These are phyloP conservation scores for Thalassarche chlororhynchos DNA, from an alignment of 2,113 vertebrate species.

Conservation along the genomic window DNA sequence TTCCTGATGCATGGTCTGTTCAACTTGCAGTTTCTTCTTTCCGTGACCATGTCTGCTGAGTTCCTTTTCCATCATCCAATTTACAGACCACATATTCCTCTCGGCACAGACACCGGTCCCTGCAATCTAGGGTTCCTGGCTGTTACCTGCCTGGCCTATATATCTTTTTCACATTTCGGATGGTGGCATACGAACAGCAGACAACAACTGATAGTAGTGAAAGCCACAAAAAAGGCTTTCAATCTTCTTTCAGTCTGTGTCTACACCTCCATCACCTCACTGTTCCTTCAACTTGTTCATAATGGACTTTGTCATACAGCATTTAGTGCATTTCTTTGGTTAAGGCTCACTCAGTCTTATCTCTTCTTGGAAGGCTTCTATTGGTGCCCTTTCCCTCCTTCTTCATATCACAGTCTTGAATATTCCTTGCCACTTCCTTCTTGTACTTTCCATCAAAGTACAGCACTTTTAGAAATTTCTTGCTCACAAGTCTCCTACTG, in stretches of 20 bases:
- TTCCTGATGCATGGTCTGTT: neutral
- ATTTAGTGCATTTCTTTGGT: neutral
- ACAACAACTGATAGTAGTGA: neutral
- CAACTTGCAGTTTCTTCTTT: neutral
- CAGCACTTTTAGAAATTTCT: neutral
- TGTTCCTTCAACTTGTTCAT: neutral
- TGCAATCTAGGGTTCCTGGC: neutral
- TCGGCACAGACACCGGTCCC: neutral
- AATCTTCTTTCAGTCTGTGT: neutral
- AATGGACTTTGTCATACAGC: neutral
- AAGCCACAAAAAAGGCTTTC: neutral
- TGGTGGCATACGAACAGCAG: neutral
- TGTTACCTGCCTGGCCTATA: neutral
- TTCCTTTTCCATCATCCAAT: neutral
- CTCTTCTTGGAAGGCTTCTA: neutral
- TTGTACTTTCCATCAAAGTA: neutral
- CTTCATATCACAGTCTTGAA: neutral
- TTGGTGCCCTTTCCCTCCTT: neutral
- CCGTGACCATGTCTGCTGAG: neutral
- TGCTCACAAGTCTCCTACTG: neutral
- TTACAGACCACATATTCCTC: neutral
- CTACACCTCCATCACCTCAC: neutral
- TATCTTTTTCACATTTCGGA: neutral
- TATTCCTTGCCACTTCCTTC: neutral
- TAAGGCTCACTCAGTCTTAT: neutral